Evolutionary conservation across 2,888 invertebrate species (phyloP).

Genomic region (Troides aeacus): DNA sequence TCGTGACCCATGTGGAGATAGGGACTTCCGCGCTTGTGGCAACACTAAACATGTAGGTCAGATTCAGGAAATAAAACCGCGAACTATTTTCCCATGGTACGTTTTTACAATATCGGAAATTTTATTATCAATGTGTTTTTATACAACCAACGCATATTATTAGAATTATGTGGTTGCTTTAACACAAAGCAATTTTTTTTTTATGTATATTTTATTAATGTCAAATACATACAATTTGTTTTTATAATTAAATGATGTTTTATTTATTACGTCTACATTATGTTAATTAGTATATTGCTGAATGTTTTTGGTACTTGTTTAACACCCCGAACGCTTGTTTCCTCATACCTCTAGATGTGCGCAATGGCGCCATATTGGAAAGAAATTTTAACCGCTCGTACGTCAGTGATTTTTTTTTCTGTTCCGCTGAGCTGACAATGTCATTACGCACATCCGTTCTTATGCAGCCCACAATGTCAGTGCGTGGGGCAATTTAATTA

Average conservation of each 20-base stretch:
- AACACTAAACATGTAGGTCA: slow-evolving; percentile 54
- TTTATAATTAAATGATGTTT: too few relatives aligned
- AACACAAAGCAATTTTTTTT: too few relatives aligned
- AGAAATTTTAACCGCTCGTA: slow-evolving; percentile 32
- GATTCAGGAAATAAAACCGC: slow-evolving; percentile 72
- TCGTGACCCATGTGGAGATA: slow-evolving; percentile 57
- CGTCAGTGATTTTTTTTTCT: slow-evolving; percentile 31
- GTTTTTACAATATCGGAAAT: slow-evolving; percentile 37
- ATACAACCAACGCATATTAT: neutral
- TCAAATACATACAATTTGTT: neutral
- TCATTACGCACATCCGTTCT: slow-evolving; percentile 70
- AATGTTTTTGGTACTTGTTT: neutral
- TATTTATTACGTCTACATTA: neutral
- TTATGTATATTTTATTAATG: neutral
- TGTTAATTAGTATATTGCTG: neutral
- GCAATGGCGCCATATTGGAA: slow-evolving; percentile 34
- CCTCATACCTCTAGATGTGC: neutral
- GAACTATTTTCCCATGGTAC: slow-evolving; percentile 53
- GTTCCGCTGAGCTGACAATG: slow-evolving; percentile 45
- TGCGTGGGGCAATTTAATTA: slow-evolving; percentile 68
- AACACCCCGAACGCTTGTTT: neutral
- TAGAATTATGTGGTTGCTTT: neutral
- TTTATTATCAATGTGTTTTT: neutral
- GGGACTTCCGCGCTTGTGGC: slow-evolving; percentile 62
- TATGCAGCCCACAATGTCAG: slow-evolving; percentile 48